Conservation (phyloP, 1,140 invertebrate genomes). For the Arion vulgaris region DNA sequence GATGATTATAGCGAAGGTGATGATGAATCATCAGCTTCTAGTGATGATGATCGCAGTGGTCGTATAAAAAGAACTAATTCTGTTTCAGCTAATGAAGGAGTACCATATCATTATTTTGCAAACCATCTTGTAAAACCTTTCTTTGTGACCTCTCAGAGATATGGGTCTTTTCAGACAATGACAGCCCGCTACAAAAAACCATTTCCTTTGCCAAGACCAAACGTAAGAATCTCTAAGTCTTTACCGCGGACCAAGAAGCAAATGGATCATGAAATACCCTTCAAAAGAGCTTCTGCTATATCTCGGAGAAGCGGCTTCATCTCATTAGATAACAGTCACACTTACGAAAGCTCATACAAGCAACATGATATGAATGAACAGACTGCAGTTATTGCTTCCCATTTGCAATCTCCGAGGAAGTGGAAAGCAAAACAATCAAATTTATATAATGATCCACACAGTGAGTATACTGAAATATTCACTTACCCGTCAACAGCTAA, state of each 20-base stretch:
- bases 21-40: background rate
- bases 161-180: conserved; percentile 23
- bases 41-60: background rate
- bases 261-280: background rate
- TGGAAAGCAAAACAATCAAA: background rate
- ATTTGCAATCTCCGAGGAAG: background rate
- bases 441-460: background rate
- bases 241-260: background rate
- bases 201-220: background rate
- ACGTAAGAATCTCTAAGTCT: background rate
- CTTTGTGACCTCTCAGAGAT: conserved; percentile 22
- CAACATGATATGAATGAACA: background rate
- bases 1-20: conserved; percentile 24
- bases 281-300: background rate
- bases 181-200: background rate
- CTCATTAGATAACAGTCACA: background rate
- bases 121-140: conserved; percentile 25
- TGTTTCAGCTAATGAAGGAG: background rate
- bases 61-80: background rate
- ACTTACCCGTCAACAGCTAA: background rate
- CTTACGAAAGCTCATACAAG: background rate
- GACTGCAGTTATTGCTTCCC: background rate
- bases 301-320: background rate
- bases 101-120: conserved; percentile 17
- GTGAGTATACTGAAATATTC: background rate